These are phyloP conservation scores for Sus cebifrons DNA, from an alignment of 2,797 vertebrate genomes.

Conservation along the genomic window DNA sequence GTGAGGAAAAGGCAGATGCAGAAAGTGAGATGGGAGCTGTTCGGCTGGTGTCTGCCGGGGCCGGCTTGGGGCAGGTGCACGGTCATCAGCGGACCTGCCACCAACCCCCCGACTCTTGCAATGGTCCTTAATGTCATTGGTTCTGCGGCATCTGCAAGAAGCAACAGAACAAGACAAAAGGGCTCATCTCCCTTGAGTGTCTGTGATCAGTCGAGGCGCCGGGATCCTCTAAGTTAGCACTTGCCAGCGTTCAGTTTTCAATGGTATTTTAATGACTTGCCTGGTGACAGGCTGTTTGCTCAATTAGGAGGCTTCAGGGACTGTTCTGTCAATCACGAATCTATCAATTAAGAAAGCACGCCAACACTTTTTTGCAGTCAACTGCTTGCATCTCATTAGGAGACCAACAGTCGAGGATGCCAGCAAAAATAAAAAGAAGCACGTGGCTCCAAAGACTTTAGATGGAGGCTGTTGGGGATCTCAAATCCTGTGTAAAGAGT, in stretches of 20 bases:
- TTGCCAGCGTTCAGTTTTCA: neutral
- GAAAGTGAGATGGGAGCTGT: neutral
- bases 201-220: neutral
- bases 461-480: neutral
- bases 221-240: slow-evolving; percentile 16
- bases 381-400: neutral
- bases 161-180: neutral
- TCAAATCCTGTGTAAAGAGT: neutral
- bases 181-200: neutral
- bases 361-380: neutral
- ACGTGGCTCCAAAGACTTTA: neutral
- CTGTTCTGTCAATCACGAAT: slow-evolving; percentile 58
- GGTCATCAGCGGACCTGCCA: accelerated
- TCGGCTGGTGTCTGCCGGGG: neutral
- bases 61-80: accelerated
- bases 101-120: accelerated
- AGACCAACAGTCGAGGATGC: neutral
- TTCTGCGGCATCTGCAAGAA: neutral
- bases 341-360: slow-evolving; percentile 65
- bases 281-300: slow-evolving; percentile 73
- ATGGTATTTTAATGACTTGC: slow-evolving; percentile 59
- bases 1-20: neutral
- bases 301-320: slow-evolving; percentile 49
- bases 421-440: neutral
- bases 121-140: neutral